phyloP scores from a whole-genome alignment of 2,888 invertebrate genomes.

The Micoletzkya japonica region DNA sequence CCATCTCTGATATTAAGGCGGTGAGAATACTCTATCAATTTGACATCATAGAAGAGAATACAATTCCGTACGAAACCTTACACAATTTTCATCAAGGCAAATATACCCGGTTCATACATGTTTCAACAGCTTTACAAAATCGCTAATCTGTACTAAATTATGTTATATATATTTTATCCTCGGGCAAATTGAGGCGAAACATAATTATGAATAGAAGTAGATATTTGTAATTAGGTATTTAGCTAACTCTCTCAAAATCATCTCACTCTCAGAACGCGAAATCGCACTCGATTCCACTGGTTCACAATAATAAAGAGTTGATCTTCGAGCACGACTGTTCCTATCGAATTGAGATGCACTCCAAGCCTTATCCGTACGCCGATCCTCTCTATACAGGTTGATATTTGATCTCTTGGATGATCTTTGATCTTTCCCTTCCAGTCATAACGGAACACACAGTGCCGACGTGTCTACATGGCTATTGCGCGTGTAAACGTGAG shows the following conservation, averaged over 20 bases:
- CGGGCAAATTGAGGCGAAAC: not conserved
- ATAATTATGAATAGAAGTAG: too few species aligned
- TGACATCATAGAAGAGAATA: too few species aligned
- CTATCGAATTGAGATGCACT: constrained; percentile 44
- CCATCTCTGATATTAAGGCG: constrained; percentile 40
- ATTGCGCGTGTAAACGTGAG: constrained; percentile 43
- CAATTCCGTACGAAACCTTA: too few species aligned
- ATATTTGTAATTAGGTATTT: too few species aligned
- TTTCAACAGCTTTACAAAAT: too few species aligned
- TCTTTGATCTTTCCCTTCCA: constrained; percentile 7
- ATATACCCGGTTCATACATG: too few species aligned
- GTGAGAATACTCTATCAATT: too few species aligned
- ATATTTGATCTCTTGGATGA: not conserved
- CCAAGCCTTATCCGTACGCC: constrained; percentile 50
- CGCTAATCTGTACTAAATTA: too few species aligned
- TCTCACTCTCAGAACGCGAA: constrained; percentile 35
- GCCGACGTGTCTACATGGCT: constrained; percentile 47
- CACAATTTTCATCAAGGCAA: too few species aligned
- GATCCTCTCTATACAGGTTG: constrained; percentile 36
- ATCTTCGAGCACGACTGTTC: constrained; percentile 32
- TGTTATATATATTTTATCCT: not conserved
- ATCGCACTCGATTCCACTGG: constrained; percentile 39
- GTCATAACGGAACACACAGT: constrained; percentile 37
- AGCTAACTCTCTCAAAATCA: too few species aligned
- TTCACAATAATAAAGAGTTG: constrained; percentile 21